Base-by-base conservation (phyloP, 2,113 vertebrate genomes). In the Trogon melanurus region DNA sequence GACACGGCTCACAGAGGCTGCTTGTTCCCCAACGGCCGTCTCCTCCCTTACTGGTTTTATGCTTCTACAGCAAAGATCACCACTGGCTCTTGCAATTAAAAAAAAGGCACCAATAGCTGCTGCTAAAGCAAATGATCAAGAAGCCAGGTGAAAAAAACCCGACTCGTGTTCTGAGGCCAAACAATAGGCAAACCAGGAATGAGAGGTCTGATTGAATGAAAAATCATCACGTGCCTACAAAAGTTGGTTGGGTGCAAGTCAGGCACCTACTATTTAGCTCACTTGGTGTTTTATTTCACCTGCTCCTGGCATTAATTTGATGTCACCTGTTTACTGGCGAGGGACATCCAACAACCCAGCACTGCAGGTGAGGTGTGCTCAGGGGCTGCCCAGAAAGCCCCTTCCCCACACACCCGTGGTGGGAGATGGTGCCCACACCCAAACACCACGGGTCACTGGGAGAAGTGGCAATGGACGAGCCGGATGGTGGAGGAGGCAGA, bases 361-460 rank as follows among this genome's bases (percentile, higher is more conserved):
- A 11, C 27, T 1, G 0, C 38, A n/a, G 29, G 15, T 11, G 44
- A 75, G 66, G 22, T 30, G 57, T 19, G 20, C 61, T 62, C 4
- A 5, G 22, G 54, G 22, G 61, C 74, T 95, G 66, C 64, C 58
- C 67, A 9, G 0, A 14, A 48, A 79, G 45, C 29, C 36, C 45
- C 60, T 76, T 38, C 38, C 29, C 57, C 34, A 18, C 0, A 60
- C 26, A 5, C 1, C 45, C 21, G 6, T 1, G 11, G 27, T n/a
- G 51, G 67, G 58, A 72, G 19, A 65, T 4, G 29, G 38, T 17
- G 25, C 44, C 65, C 21, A 9, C 1, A 65, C 27, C 79, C 66
- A 36, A 27, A 16, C 36, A 21, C 6, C 66, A 13, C 0, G 5
- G 34, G 12, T 23, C 26, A 21, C 14, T 9, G 27, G 18, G n/a